These are phyloP conservation scores for Bombus cullumanus DNA, from an alignment of 1,140 invertebrate genomes.

Conservation along the genomic window DNA sequence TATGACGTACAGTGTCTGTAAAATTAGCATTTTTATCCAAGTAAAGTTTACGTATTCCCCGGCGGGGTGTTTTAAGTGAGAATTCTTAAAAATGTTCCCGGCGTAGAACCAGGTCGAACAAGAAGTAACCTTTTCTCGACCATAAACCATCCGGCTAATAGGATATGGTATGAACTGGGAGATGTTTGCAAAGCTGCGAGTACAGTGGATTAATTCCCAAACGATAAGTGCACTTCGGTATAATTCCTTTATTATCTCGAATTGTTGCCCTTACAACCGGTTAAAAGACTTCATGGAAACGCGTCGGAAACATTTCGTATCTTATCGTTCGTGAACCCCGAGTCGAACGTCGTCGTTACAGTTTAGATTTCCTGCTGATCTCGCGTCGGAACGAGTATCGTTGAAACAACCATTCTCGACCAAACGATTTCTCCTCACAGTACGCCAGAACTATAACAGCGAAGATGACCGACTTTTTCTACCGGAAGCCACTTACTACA, in stretches of 20 bases:
- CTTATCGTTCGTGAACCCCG: conserved; percentile 30
- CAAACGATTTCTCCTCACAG: conserved; percentile 25
- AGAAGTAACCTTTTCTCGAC: not conserved
- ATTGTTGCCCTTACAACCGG: not conserved
- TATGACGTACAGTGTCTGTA: not conserved
- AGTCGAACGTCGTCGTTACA: conserved; percentile 30
- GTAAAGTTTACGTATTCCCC: not conserved
- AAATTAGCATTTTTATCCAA: conserved; percentile 16
- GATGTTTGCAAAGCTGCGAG: not conserved
- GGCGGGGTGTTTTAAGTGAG: not conserved
- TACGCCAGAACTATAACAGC: not conserved
- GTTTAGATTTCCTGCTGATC: conserved; percentile 41
- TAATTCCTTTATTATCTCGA: conserved; percentile 40
- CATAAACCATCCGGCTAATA: not conserved
- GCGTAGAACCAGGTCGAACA: not conserved
- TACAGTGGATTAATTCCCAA: not conserved
- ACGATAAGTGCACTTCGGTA: not conserved
- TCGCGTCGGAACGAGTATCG: not conserved
- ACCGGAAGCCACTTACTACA: not conserved
- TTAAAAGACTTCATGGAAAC: not conserved
- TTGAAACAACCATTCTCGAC: conserved; percentile 19
- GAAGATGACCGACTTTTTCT: not conserved
- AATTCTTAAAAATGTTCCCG: too few relatives aligned
- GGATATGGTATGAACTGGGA: not conserved
- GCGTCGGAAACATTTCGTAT: not conserved